Conservation (phyloP, 2,113 vertebrate species). For the Zapus hudsonius region DNA sequence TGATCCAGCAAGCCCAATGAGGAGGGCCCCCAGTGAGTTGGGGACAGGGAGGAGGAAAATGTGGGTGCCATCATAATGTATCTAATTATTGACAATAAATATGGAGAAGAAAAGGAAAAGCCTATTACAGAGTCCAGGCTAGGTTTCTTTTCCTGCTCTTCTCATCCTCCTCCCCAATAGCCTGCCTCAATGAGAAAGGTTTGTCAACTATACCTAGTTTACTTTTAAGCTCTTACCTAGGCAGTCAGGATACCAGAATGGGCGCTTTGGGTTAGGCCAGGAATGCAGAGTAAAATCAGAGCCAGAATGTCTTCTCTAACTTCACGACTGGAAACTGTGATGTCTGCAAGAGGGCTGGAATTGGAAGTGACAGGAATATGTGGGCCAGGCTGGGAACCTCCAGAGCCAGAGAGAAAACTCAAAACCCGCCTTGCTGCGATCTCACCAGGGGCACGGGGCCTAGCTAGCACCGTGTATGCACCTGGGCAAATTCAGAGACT, state of each 20-base stretch:
- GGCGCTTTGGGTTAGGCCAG: slow-evolving; percentile 57
- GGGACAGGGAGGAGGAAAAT: too few species aligned
- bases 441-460: slow-evolving; percentile 27
- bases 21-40: too few species aligned
- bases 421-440: not conserved
- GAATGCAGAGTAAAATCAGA: slow-evolving; percentile 43
- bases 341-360: slow-evolving; percentile 59
- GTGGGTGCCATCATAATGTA: too few species aligned
- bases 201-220: slow-evolving; percentile 20
- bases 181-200: not conserved
- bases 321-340: slow-evolving; percentile 68
- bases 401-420: slow-evolving; percentile 32
- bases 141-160: not conserved
- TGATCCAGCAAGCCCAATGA: too few species aligned
- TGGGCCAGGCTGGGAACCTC: slow-evolving; percentile 30
- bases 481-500: slow-evolving; percentile 56
- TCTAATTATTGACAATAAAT: too few species aligned
- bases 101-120: too few species aligned
- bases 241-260: not conserved
- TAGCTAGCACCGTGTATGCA: slow-evolving; percentile 40
- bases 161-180: too few species aligned
- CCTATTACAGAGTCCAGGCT: not conserved
- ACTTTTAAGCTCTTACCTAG: slow-evolving; percentile 38
- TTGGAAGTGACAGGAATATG: slow-evolving; percentile 62
- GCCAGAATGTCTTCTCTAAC: slow-evolving; percentile 58